These are phyloP conservation scores for Helicoverpa assulta DNA, from an alignment of 2,888 invertebrate species.

Conservation along the genomic window DNA sequence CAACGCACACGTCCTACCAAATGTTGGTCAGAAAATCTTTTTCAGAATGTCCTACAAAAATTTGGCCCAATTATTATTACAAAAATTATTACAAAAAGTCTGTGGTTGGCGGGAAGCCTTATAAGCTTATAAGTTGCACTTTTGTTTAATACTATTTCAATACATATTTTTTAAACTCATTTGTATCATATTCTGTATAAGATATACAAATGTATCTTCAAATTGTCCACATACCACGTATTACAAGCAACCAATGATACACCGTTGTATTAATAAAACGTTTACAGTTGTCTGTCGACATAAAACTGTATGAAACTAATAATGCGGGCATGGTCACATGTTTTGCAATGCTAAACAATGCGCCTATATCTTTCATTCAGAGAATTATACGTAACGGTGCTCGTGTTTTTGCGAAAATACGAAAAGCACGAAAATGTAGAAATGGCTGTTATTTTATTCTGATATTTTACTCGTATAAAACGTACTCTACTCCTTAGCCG, in stretches of 20 bases:
- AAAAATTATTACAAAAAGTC: too few relatives aligned
- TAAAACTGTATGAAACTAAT: conserved; percentile 33
- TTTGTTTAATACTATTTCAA: too few relatives aligned
- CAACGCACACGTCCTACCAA: too few relatives aligned
- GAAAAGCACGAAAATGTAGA: not conserved
- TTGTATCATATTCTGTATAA: not conserved
- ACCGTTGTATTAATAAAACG: conserved; percentile 19
- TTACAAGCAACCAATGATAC: conserved; percentile 17
- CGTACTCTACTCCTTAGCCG: too few relatives aligned
- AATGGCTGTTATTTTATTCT: too few relatives aligned
- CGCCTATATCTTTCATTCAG: conserved; percentile 1
- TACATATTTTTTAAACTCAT: too few relatives aligned
- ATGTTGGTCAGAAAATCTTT: too few relatives aligned
- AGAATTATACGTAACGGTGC: conserved; percentile 3
- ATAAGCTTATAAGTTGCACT: too few relatives aligned
- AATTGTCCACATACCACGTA: not conserved
- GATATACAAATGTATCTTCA: not conserved
- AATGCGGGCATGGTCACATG: conserved; percentile 31
- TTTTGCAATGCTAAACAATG: conserved; percentile 32
- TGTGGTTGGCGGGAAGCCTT: too few relatives aligned
- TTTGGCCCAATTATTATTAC: too few relatives aligned
- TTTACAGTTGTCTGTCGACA: conserved; percentile 22
- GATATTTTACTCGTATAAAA: too few relatives aligned
- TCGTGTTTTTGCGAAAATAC: not conserved
- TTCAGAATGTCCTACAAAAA: too few relatives aligned